These are phyloP conservation scores for Mustelus asterias DNA, from an alignment of 2,113 vertebrate species.

Conservation along the genomic window DNA sequence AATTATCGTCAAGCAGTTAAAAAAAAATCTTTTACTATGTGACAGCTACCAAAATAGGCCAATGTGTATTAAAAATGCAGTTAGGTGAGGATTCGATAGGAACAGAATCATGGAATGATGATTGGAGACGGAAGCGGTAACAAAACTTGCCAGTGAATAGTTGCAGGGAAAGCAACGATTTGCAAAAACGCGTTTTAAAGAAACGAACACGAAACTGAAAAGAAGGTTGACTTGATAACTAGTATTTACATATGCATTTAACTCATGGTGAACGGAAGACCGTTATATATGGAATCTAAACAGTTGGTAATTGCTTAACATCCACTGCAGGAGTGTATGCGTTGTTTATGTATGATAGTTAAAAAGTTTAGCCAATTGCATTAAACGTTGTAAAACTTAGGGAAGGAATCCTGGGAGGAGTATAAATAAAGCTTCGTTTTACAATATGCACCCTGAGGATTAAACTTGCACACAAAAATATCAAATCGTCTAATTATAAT, in stretches of 20 bases:
- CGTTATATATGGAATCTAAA: background rate
- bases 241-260: background rate
- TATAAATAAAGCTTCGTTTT: conserved; percentile 8
- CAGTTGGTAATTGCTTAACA: background rate
- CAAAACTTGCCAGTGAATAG: background rate
- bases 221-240: background rate
- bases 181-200: background rate
- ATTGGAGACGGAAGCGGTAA: background rate
- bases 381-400: too few relatives aligned
- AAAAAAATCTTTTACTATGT: background rate
- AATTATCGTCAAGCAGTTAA: background rate
- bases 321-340: background rate
- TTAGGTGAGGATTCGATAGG: background rate
- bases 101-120: background rate
- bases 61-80: background rate
- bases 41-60: background rate
- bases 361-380: background rate
- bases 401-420: background rate
- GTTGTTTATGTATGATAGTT: background rate
- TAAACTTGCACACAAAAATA: background rate
- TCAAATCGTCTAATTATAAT: background rate
- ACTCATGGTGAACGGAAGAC: background rate
- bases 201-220: background rate
- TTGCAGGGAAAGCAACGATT: background rate
- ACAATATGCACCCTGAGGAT: background rate